Evolutionary conservation across 2,888 invertebrate genomes (phyloP).

Genomic region (Urechis unicinctus): DNA sequence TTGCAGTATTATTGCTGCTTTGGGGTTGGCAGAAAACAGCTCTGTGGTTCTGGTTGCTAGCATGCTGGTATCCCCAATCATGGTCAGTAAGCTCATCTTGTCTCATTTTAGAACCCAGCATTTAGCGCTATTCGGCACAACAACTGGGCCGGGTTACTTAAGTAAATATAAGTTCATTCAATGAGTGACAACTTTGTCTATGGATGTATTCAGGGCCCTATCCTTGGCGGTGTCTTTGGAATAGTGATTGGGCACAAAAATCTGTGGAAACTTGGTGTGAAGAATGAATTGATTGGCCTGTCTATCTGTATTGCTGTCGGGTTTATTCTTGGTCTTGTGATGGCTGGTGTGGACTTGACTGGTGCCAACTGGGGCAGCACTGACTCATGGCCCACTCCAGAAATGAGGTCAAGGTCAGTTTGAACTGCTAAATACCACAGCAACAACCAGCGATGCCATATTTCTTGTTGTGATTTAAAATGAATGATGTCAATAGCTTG

Average conservation of each 20-base stretch:
- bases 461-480: too few species aligned
- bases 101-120: too few species aligned
- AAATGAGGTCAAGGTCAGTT: constrained; percentile 24
- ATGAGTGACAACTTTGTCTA: background rate
- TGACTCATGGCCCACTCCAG: constrained; percentile 19
- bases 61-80: constrained; percentile 74
- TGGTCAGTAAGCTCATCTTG: constrained; percentile 55
- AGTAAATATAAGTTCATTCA: background rate
- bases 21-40: constrained; percentile 69
- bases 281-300: constrained; percentile 65
- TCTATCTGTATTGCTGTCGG: constrained; percentile 56
- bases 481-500: background rate
- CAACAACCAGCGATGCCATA: too few species aligned
- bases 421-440: too few species aligned
- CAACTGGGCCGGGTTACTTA: too few species aligned
- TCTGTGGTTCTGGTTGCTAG: constrained; percentile 70
- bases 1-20: constrained; percentile 66
- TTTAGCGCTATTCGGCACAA: too few species aligned
- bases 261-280: constrained; percentile 61
- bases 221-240: constrained; percentile 71
- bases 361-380: constrained; percentile 32
- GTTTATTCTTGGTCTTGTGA: constrained; percentile 17
- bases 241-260: constrained; percentile 63
- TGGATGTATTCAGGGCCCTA: constrained; percentile 60
- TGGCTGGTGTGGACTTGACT: constrained; percentile 26